Base-by-base conservation (phyloP, 2,113 vertebrate genomes). In the Phainopepla nitens region DNA sequence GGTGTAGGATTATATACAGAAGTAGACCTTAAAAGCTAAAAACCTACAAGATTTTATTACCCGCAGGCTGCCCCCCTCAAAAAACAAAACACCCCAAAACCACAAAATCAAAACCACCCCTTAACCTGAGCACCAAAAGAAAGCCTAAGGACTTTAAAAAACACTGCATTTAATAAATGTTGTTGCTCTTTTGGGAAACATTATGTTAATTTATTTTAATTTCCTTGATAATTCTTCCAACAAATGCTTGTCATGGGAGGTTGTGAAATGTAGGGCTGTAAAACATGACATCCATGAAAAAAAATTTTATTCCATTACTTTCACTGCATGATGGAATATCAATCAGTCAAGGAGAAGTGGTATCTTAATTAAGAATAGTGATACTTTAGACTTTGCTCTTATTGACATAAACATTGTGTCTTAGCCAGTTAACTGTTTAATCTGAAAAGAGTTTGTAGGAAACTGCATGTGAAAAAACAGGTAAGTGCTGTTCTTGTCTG, bases 1-100 rank as follows among this genome's bases (percentile, higher is more conserved):
- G 10, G 49, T 42, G 15, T 13, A 64, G 54, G 18, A 41, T 35
- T 51, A 17, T 15, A n/a, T 33, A 31, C 11, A 61, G 18, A 64
- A 82, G 17, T 7, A 82, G 33, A 60, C 20, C 11, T 39, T 42
- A 68, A 64, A 73, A 77, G 4, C 33, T 50, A 77, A 81, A 76
- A 36, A 1, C 7, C 2, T 9, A 13, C 10, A 39, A 51, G 17
- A 42, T 49, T 69, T 42, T 18, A 29, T 39, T 20, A 16, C 39
- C 45, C 58, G 7, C 11, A 15, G 2, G 5, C 4, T 69, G 6
- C 0, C 0, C 1, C 3, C 5, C 6, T 13, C 6, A 10, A 69
- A 31, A 82, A 27, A 3, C 31, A 29, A 44, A 56, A 28, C 28
- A 42, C 31, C 4, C 13, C 5, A 41, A 72, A 44, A 29, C 4